A percentile compares a stretch with the other conserved stretches of the same genome.
phyloP scores from a whole-genome alignment of 2,113 vertebrate species.

The Craseonycteris thonglongyai region DNA sequence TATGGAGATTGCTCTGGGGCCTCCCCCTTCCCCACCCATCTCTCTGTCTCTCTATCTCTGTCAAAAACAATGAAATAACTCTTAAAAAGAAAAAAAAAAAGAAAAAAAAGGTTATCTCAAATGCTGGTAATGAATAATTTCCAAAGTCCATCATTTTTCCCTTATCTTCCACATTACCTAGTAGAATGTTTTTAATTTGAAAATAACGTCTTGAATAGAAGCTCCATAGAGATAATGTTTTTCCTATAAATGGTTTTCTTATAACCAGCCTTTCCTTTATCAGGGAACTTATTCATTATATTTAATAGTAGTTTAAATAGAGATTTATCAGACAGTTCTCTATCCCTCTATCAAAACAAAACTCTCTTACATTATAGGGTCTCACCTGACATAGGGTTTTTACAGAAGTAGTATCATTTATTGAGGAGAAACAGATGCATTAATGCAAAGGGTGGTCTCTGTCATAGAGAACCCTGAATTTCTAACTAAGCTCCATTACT shows the following conservation, averaged over 20 bases:
- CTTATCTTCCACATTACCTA: background rate
- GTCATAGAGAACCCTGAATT: background rate
- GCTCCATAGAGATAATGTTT: background rate
- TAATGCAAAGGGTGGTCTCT: background rate
- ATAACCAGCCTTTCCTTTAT: background rate
- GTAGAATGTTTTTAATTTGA: background rate
- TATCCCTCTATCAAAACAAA: background rate
- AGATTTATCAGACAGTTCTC: background rate
- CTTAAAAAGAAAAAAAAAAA: no score
- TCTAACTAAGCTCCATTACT: background rate
- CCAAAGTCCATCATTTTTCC: background rate
- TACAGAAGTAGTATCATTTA: background rate
- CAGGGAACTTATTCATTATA: background rate
- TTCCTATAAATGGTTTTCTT: background rate
- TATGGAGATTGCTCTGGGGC: no score
- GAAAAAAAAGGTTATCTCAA: background rate
- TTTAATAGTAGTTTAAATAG: background rate
- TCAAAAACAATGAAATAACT: no score
- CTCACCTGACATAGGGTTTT: background rate
- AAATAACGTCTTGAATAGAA: background rate
- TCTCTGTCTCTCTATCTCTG: no score
- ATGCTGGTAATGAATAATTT: background rate
- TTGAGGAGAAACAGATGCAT: background rate
- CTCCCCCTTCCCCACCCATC: no score
- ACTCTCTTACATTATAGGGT: background rate